Conservation (phyloP, 2,113 vertebrate species). For the Scalopus aquaticus region DNA sequence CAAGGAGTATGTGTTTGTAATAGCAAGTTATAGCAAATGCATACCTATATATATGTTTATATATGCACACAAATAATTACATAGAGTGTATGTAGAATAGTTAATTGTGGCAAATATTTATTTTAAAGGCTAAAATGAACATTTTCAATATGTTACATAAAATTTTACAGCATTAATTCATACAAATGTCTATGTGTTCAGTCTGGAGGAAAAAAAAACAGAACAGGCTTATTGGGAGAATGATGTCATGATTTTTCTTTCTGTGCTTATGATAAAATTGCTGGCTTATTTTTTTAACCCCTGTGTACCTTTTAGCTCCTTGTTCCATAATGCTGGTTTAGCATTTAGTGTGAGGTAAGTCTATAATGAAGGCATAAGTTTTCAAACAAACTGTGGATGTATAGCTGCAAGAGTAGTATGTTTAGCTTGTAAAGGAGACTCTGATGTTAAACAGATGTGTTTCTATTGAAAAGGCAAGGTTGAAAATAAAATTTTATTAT, state of each 20-base stretch:
- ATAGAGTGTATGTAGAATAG: not conserved
- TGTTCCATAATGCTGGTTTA: slow-evolving; percentile 81
- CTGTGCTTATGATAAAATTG: slow-evolving; percentile 56
- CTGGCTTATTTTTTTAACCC: slow-evolving; percentile 43
- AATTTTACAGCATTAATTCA: slow-evolving; percentile 22
- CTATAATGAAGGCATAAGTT: slow-evolving; percentile 86
- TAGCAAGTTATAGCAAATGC: too few relatives aligned
- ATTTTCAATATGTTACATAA: slow-evolving; percentile 31
- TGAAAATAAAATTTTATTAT: slow-evolving; percentile 27
- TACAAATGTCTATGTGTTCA: not conserved
- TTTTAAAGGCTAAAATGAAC: not conserved
- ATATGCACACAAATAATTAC: not conserved
- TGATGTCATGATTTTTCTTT: slow-evolving; percentile 22
- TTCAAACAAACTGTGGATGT: slow-evolving; percentile 84
- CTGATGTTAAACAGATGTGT: slow-evolving; percentile 10
- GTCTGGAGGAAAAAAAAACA: not conserved
- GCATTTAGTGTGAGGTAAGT: slow-evolving; percentile 81
- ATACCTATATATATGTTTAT: not conserved
- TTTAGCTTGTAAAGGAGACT: not conserved
- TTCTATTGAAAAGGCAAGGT: not conserved
- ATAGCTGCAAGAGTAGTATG: slow-evolving; percentile 72
- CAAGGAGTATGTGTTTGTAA: too few relatives aligned
- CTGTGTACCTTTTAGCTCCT: slow-evolving; percentile 77
- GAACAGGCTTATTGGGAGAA: slow-evolving; percentile 8
- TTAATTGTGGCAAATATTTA: slow-evolving; percentile 18